Base-by-base conservation (phyloP, 2,113 vertebrate genomes). In the Steatornis caripensis region DNA sequence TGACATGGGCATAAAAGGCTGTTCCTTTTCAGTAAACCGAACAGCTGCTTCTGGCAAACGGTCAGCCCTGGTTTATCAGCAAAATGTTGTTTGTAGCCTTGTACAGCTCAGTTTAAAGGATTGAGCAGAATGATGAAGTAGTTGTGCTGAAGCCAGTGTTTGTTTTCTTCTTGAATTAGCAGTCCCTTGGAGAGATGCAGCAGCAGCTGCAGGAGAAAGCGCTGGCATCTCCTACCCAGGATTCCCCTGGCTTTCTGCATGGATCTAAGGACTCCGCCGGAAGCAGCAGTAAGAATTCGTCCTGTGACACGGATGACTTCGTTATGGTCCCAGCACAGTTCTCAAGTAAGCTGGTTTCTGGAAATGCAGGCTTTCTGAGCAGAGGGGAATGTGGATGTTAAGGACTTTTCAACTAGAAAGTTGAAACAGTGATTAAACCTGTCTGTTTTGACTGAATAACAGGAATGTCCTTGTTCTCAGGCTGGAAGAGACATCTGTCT, bases 201-300 rank as follows among this genome's bases (percentile, higher is more conserved):
- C 98, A 97, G 95, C 98, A 97, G 94, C 97, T 98, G 91, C 98
- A 98, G 55, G 97, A 98, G 95, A 99, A 99, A 97, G 97, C 98
- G 0, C 96, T 97, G 83, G 96, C 94, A 5, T 98, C 98, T 45
- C 99, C 99, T 0, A 98, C 98, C 48, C 99, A 98, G 84, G 99
- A 99, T 43, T 98, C 98, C 5, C 89, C 98, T 0, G 98, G 96
- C 49, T 98, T 99, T 93, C 97, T 98, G 60, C 98, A 98, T 0
- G 93, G 97, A 49, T 98, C 98, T 10, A 98, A 98, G 78, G 99
- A 98, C 62, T 98, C 98, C 0, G 99, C 97, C 0, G 98, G 96
- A 54, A 98, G 99, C 98, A 99, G 99, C 96, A 99, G 99, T 97
- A 99, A 99, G 97, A 99, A 99, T 41, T 98, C 97, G 0, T 99